Evolutionary conservation across 2,888 invertebrate genomes (phyloP).

Genomic region (Tiliacea citrago): DNA sequence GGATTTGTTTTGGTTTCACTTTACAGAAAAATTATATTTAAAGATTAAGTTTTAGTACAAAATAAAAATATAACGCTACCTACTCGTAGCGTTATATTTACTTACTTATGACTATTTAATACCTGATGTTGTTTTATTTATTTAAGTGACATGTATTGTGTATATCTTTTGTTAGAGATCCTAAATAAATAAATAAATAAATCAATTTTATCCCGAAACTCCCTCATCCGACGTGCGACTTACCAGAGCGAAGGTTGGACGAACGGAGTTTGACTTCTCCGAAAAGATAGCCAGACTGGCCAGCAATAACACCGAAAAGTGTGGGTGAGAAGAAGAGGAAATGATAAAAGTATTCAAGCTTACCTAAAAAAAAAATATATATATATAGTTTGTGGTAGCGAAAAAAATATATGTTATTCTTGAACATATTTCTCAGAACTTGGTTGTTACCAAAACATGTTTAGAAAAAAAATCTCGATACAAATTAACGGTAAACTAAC

Average conservation of each 20-base stretch:
- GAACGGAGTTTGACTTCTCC: not conserved
- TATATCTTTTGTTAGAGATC: not conserved
- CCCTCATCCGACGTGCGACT: not conserved
- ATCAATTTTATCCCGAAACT: not conserved
- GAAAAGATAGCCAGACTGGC: not conserved
- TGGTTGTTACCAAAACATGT: too few species aligned
- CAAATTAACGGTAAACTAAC: too few species aligned
- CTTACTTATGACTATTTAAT: not conserved
- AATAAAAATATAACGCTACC: not conserved
- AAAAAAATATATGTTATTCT: too few species aligned
- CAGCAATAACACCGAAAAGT: not conserved
- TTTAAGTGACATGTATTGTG: not conserved
- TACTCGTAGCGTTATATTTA: too few species aligned
- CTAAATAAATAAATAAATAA: too few species aligned
- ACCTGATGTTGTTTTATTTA: not conserved
- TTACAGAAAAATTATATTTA: constrained; percentile 13
- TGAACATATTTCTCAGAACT: too few species aligned
- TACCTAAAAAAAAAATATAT: too few species aligned
- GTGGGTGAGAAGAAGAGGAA: not conserved
- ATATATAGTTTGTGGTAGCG: too few species aligned
- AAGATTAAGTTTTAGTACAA: not conserved
- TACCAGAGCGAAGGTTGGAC: too few species aligned
- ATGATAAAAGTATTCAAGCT: too few species aligned
- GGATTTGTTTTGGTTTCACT: constrained; percentile 58
- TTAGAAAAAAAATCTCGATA: too few species aligned